Evolutionary conservation across 2,888 invertebrate genomes (phyloP), one percentile per base, ranked within the genome.

Genomic region (Ectemnius lituratus): DNA sequence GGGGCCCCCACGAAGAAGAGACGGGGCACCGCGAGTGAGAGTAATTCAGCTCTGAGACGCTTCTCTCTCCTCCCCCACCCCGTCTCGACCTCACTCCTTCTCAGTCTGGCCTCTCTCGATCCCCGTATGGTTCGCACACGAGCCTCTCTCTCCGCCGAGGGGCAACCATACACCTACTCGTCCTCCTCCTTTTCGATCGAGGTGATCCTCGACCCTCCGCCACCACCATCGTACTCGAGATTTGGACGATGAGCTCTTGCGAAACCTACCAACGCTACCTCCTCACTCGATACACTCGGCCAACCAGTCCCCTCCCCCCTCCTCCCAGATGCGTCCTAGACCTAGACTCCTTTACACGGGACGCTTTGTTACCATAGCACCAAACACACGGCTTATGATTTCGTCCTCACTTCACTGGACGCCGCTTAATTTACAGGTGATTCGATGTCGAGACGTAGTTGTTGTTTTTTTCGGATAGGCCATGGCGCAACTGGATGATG

Each of bases 1-100:
- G 81, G 74, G 83, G 84, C 81, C 82, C 83, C 81, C 83, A 81
- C 84, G 87, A 88, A 89, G 89, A 89, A 88, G 89, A 88, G 87
- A 89, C 88, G 80, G 83, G 82, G 74, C 76, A 78, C 84, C 84
- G 86, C 87, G 86, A 89, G 90, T 89, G 89, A 90, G 89, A 90
- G 90, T 89, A 87, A 88, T 89, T 86, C 88, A 83, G 77, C 79
- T 80, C 81, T 79, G 83, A 85, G 84, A 82, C 83, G 84, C 84
- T 88, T 84, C 86, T 84, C 85, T 20, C 76, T 67, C 67, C 72
- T 57, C 69, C 49, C 18, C 58, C 61, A 16, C 20, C 37, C 52
- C 16, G n/a, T 14, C 63, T 78, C 61, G 59, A 23, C 59, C 63
- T 52, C 66, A 45, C 58, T 49, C 73, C 70, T 70, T 75, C 63